A percentile compares a stretch with the other conserved stretches of the same genome.
These are phyloP conservation scores for Elaphurus davidianus DNA, from an alignment of 2,113 vertebrate genomes.

Conservation along the genomic window DNA sequence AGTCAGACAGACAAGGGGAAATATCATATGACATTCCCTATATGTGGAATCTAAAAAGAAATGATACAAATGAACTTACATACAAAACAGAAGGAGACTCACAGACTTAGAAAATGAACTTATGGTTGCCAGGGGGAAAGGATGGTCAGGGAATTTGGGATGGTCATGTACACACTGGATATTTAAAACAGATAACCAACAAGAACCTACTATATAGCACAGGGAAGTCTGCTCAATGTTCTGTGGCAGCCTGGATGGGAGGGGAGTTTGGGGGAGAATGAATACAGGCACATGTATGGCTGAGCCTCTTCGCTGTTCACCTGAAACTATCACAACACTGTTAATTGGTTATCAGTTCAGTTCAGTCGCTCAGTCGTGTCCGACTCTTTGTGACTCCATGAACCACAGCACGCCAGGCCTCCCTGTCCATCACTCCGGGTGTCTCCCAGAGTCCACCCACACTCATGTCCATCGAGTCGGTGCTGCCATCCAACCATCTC, in stretches of 20 bases:
- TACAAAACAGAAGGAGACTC: neutral
- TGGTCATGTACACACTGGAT: neutral
- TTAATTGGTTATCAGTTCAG: neutral
- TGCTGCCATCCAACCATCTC: too few relatives aligned
- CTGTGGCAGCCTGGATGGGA: neutral
- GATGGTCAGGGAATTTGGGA: neutral
- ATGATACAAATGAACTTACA: neutral
- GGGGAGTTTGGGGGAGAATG: neutral
- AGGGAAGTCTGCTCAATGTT: neutral
- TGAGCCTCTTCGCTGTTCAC: neutral
- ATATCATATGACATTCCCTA: neutral
- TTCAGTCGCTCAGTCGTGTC: too few relatives aligned
- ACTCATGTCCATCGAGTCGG: too few relatives aligned
- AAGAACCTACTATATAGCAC: neutral
- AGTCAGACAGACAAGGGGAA: neutral
- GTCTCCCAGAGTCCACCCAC: too few relatives aligned
- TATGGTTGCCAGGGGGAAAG: neutral
- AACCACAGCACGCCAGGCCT: too few relatives aligned
- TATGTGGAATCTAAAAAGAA: neutral
- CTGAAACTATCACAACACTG: neutral
- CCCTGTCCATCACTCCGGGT: too few relatives aligned
- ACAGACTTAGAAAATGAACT: neutral
- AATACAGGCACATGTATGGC: neutral
- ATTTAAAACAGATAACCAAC: neutral
- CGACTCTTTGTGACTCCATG: too few relatives aligned